Conservation (phyloP, 1,140 invertebrate species). For the Tribolium madens region DNA sequence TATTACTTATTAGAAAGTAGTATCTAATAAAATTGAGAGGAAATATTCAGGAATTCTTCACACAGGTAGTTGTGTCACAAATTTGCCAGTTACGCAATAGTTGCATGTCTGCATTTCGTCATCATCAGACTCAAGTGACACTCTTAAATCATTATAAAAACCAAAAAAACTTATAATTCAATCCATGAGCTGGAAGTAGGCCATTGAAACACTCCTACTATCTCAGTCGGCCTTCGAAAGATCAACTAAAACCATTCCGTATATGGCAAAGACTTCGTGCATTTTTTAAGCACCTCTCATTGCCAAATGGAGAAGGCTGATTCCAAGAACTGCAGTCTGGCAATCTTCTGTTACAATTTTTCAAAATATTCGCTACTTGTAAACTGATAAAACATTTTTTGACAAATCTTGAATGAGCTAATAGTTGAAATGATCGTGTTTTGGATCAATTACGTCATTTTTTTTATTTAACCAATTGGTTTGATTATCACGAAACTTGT, state of each 20-base stretch:
- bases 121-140: not conserved
- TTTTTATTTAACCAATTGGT: too few species aligned
- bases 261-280: not conserved
- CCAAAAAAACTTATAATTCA: not conserved
- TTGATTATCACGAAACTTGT: too few species aligned
- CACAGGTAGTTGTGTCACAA: not conserved
- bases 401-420: too few species aligned
- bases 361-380: too few species aligned
- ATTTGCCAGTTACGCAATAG: not conserved
- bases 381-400: too few species aligned
- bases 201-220: slow-evolving; percentile 20
- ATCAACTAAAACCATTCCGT: not conserved
- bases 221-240: not conserved
- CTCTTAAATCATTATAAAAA: not conserved
- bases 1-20: too few species aligned
- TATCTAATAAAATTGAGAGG: too few species aligned
- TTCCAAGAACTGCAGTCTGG: not conserved
- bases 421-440: not conserved
- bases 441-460: not conserved
- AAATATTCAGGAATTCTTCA: not conserved
- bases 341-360: too few species aligned
- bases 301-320: not conserved
- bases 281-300: not conserved
- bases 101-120: slow-evolving; percentile 10
- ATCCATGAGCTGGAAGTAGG: slow-evolving; percentile 5